Conservation (phyloP, 2,888 invertebrate species). For the Andrena chrysosceles region DNA sequence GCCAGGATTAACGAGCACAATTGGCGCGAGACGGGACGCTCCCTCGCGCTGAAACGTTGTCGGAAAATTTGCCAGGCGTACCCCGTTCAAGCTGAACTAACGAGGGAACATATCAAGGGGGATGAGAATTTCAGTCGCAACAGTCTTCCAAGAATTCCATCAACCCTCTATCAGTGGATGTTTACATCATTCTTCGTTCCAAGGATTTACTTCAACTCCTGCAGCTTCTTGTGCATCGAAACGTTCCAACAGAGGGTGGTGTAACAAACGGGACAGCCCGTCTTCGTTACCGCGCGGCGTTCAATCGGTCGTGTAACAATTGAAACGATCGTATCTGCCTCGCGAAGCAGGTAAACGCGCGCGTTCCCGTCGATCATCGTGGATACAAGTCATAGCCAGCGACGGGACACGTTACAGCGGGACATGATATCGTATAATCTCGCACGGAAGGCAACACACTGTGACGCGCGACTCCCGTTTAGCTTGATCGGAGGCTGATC, state of each 20-base stretch:
- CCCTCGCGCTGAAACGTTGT: not conserved
- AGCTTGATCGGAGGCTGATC: slow-evolving; percentile 52
- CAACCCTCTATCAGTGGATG: too few relatives aligned
- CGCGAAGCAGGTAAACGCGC: slow-evolving; percentile 12
- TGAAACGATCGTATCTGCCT: slow-evolving; percentile 11
- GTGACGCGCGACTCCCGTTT: slow-evolving; percentile 50
- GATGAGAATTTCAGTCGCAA: too few relatives aligned
- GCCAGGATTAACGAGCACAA: slow-evolving; percentile 41
- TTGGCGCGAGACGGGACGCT: slow-evolving; percentile 6
- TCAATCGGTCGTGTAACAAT: slow-evolving; percentile 21
- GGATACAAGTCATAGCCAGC: slow-evolving; percentile 7
- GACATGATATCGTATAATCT: slow-evolving; percentile 49
- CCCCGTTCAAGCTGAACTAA: not conserved
- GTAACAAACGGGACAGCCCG: not conserved
- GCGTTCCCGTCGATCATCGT: slow-evolving; percentile 13
- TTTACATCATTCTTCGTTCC: too few relatives aligned
- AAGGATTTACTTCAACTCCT: too few relatives aligned
- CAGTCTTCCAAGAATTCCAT: too few relatives aligned
- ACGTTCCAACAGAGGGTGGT: not conserved
- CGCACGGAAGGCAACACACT: slow-evolving; percentile 46
- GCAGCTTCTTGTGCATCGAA: too few relatives aligned
- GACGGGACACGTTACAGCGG: slow-evolving; percentile 22
- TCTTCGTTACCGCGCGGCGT: not conserved
- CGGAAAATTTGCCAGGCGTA: slow-evolving; percentile 21
- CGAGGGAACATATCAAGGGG: too few relatives aligned